Evolutionary conservation across 2,888 invertebrate genomes (phyloP).

Genomic region (Ptychoptera albimana): DNA sequence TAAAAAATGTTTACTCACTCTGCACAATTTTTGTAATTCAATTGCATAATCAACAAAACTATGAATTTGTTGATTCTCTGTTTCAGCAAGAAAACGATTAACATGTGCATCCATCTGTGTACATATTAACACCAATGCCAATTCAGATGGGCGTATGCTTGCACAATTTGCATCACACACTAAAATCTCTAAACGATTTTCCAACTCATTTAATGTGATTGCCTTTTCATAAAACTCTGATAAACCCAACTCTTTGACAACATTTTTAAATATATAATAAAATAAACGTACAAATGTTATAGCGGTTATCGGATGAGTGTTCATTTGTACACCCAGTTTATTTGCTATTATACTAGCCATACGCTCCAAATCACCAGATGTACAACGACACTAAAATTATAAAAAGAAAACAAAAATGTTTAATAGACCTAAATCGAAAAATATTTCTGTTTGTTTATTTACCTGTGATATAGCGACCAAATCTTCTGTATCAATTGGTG

Average conservation of each 20-base stretch:
- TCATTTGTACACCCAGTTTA: slow-evolving; percentile 52
- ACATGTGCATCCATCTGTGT: slow-evolving; percentile 44
- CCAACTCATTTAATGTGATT: slow-evolving; percentile 41
- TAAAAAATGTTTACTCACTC: slow-evolving; percentile 33
- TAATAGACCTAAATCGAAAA: slow-evolving; percentile 1
- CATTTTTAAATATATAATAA: slow-evolving; percentile 41
- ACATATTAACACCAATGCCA: slow-evolving; percentile 63
- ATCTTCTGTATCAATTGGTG: slow-evolving; percentile 46
- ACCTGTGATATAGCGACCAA: slow-evolving; percentile 41
- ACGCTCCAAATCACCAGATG: slow-evolving; percentile 65
- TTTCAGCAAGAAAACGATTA: slow-evolving; percentile 22
- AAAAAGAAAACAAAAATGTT: slow-evolving; percentile 19
- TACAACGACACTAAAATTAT: slow-evolving; percentile 63
- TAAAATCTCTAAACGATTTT: slow-evolving; percentile 56
- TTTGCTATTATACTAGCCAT: slow-evolving; percentile 71
- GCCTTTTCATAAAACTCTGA: slow-evolving; percentile 36
- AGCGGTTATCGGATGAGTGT: slow-evolving; percentile 42
- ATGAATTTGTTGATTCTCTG: slow-evolving; percentile 37
- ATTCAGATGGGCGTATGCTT: slow-evolving; percentile 53
- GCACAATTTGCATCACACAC: slow-evolving; percentile 60
- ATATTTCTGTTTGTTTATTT: slow-evolving; percentile 7
- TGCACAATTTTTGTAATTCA: slow-evolving; percentile 53
- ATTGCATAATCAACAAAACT: slow-evolving; percentile 53
- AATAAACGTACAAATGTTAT: slow-evolving; percentile 54
- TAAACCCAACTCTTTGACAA: slow-evolving; percentile 36